Conservation (phyloP, 53 echinoderm and acorn worm genomes). For the Apostichopus leukothele region DNA sequence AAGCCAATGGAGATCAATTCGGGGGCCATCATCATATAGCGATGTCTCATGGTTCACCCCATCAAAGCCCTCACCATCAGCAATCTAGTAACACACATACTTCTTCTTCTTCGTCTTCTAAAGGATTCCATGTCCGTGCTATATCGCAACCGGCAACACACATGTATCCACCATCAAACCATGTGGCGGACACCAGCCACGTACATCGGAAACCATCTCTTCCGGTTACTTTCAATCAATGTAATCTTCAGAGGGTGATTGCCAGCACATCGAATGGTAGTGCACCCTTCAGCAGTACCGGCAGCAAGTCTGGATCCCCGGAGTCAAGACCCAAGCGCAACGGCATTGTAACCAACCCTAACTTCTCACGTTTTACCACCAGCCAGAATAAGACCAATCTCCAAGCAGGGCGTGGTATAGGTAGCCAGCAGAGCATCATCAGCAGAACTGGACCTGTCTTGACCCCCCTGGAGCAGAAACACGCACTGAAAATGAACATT, state of each 20-base stretch:
- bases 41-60: slow-evolving; percentile 44
- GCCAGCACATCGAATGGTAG: slow-evolving; percentile 13
- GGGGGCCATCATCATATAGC: slow-evolving; percentile 7
- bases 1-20: slow-evolving; percentile 22
- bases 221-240: slow-evolving; percentile 88
- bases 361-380: slow-evolving; percentile 69
- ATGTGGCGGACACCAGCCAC: slow-evolving; percentile 45
- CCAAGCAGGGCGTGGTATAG: slow-evolving; percentile 62
- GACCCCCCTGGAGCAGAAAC: slow-evolving; percentile 88
- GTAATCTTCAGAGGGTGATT: slow-evolving; percentile 80
- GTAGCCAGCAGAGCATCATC: slow-evolving; percentile 64
- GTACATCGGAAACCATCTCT: slow-evolving; percentile 91
- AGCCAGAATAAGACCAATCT: slow-evolving; percentile 72
- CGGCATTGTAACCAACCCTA: slow-evolving; percentile 95
- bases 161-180: slow-evolving; percentile 43
- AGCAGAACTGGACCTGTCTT: slow-evolving; percentile 67
- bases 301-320: slow-evolving; percentile 71
- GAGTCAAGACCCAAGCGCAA: slow-evolving; percentile 71
- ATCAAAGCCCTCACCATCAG: slow-evolving; percentile 34
- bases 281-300: slow-evolving; percentile 23
- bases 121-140: slow-evolving; percentile 56
- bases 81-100: neutral
- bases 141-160: slow-evolving; percentile 64
- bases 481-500: slow-evolving; percentile 83
- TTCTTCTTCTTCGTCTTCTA: neutral